These are phyloP conservation scores for Drosophila robusta DNA, from an alignment of 2,888 invertebrate genomes.

Conservation along the genomic window DNA sequence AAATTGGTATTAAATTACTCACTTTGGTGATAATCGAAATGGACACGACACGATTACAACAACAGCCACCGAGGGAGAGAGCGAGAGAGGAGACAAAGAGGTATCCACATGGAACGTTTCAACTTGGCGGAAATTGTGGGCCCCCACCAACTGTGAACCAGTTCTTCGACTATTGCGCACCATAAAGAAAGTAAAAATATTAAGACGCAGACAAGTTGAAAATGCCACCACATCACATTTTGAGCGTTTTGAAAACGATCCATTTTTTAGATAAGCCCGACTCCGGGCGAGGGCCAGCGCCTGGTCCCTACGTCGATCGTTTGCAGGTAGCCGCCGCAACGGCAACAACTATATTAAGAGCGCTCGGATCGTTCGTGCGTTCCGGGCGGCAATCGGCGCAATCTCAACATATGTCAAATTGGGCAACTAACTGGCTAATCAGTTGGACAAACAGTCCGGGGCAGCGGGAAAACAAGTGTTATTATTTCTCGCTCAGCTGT, in stretches of 20 bases:
- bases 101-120: conserved; percentile 4
- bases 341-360: conserved; percentile 38
- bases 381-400: conserved; percentile 44
- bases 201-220: conserved; percentile 83
- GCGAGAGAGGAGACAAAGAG: conserved; percentile 2
- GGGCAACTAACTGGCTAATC: conserved; percentile 81
- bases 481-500: conserved; percentile 72
- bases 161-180: conserved; percentile 57
- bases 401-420: conserved; percentile 80
- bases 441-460: conserved; percentile 60
- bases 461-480: conserved; percentile 74
- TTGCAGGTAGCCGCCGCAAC: conserved; percentile 34
- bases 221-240: conserved; percentile 84
- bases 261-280: conserved; percentile 78
- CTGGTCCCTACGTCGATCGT: conserved; percentile 4
- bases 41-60: conserved; percentile 79
- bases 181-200: conserved; percentile 82
- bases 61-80: conserved; percentile 36
- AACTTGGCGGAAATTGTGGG: conserved; percentile 7
- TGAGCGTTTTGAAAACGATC: conserved; percentile 83
- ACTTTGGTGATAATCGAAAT: conserved; percentile 80
- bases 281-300: too few relatives aligned
- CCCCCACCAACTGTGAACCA: conserved; percentile 60
- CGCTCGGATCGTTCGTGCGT: conserved; percentile 12
- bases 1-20: conserved; percentile 82